phyloP scores from a whole-genome alignment of 2,797 vertebrate species.

The Selene dorsalis region DNA sequence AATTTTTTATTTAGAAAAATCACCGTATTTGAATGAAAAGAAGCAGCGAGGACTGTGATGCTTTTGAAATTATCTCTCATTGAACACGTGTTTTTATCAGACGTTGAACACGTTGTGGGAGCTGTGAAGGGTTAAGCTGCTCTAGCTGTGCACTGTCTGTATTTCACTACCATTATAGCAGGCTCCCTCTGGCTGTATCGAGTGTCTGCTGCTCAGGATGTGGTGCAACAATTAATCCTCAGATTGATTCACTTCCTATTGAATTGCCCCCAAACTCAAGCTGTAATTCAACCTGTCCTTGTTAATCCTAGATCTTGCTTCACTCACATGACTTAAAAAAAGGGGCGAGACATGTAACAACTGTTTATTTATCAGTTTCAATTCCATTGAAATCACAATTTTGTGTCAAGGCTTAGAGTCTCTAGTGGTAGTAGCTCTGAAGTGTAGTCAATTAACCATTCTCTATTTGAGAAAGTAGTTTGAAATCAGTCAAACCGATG shows the following conservation, averaged over 20 bases:
- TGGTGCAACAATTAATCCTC: slow-evolving; percentile 88
- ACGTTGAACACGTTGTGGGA: slow-evolving; percentile 28
- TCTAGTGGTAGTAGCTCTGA: not conserved
- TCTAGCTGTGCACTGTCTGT: slow-evolving; percentile 67
- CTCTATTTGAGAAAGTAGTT: not conserved
- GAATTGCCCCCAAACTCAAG: slow-evolving; percentile 85
- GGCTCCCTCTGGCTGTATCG: slow-evolving; percentile 83
- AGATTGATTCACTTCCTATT: slow-evolving; percentile 89
- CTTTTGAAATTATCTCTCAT: not conserved
- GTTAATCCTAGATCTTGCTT: slow-evolving; percentile 76
- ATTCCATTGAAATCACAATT: slow-evolving; percentile 17
- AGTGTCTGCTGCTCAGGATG: slow-evolving; percentile 86
- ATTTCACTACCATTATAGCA: slow-evolving; percentile 78
- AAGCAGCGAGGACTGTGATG: not conserved
- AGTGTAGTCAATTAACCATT: not conserved
- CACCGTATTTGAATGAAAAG: not conserved
- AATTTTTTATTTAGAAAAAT: not conserved
- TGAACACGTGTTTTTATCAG: not conserved
- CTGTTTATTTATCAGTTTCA: slow-evolving; percentile 57
- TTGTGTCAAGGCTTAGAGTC: slow-evolving; percentile 8
- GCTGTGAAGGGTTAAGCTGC: slow-evolving; percentile 68
- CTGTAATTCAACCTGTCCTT: slow-evolving; percentile 84
- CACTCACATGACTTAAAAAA: slow-evolving; percentile 64
- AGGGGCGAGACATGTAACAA: slow-evolving; percentile 47
- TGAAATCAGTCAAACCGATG: slow-evolving; percentile 8